These are phyloP conservation scores for Brachypteracias leptosomus DNA, from an alignment of 2,113 vertebrate species.

Conservation along the genomic window DNA sequence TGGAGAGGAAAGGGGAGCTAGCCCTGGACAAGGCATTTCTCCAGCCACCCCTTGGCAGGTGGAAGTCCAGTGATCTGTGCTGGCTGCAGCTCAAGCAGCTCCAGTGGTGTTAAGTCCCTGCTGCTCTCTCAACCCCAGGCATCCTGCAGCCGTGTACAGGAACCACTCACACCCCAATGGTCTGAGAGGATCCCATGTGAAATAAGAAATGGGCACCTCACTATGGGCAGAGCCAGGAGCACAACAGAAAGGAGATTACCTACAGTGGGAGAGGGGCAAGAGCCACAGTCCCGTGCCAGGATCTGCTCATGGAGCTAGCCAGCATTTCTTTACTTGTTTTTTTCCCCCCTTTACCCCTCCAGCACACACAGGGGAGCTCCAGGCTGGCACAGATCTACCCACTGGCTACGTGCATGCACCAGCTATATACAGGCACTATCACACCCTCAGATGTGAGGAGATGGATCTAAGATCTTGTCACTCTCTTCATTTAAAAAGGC, in stretches of 20 bases:
- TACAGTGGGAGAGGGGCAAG: not conserved
- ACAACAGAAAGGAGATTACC: not conserved
- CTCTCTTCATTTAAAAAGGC: not conserved
- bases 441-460: not conserved
- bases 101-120: not conserved
- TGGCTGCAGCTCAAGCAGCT: accelerated
- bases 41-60: not conserved
- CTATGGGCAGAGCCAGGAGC: not conserved
- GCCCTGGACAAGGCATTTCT: not conserved
- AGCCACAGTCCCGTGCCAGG: not conserved
- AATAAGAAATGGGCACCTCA: not conserved
- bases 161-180: accelerated
- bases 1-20: not conserved
- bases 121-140: not conserved
- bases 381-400: not conserved
- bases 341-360: not conserved
- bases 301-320: not conserved
- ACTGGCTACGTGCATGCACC: not conserved
- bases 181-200: not conserved
- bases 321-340: not conserved
- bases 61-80: not conserved
- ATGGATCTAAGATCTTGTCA: not conserved
- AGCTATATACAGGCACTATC: not conserved
- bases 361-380: not conserved
- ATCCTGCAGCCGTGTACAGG: not conserved